phyloP scores from a whole-genome alignment of 2,113 vertebrate genomes.

The Probosciger aterrimus region DNA sequence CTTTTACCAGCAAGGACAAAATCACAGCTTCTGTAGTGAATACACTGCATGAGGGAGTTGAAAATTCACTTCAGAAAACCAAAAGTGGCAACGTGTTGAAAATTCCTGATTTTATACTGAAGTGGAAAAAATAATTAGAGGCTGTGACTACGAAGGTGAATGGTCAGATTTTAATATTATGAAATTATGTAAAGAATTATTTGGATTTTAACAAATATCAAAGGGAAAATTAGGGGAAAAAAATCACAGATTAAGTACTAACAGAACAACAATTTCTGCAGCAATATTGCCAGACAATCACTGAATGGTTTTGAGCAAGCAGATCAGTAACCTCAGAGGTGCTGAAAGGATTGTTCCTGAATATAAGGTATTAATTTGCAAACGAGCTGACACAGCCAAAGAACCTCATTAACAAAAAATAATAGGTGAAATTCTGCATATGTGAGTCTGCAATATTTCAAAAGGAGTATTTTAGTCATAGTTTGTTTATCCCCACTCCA shows the following conservation, averaged over 20 bases:
- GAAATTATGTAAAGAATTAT: neutral
- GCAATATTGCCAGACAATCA: neutral
- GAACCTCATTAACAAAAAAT: neutral
- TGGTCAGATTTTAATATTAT: neutral
- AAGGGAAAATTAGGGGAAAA: neutral
- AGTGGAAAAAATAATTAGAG: neutral
- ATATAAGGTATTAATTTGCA: neutral
- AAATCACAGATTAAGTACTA: neutral
- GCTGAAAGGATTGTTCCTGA: neutral
- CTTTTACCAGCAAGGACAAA: neutral
- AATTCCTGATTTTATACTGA: neutral
- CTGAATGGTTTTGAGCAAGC: neutral
- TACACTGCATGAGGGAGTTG: neutral
- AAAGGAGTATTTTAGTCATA: neutral
- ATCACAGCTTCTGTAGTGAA: neutral
- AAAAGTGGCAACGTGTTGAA: neutral
- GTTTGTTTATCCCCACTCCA: neutral
- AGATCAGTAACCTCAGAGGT: neutral
- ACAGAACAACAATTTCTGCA: neutral
- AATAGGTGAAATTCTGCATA: neutral
- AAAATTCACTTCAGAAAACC: neutral
- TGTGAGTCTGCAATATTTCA: neutral
- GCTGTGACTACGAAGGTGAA: neutral
- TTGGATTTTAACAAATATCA: neutral
- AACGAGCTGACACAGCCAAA: neutral